phyloP scores from a whole-genome alignment of 1,140 invertebrate genomes.

The Sinonovacula constricta region DNA sequence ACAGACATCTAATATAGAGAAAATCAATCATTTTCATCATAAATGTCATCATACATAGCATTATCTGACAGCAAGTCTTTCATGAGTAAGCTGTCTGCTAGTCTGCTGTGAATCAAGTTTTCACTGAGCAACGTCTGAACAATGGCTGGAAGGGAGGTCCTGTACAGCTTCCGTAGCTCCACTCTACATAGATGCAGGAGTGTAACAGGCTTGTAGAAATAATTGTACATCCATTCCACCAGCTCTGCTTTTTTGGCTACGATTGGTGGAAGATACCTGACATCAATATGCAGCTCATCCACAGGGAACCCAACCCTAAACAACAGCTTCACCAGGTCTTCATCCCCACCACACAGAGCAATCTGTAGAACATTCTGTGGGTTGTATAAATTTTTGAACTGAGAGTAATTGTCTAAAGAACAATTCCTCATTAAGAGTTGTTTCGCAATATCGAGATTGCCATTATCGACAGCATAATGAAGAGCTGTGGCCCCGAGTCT shows the following conservation, averaged over 20 bases:
- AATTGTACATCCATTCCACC: slow-evolving; percentile 40
- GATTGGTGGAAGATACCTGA: background rate
- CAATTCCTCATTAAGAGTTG: slow-evolving; percentile 32
- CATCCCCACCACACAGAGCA: slow-evolving; percentile 12
- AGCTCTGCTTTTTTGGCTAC: slow-evolving; percentile 18
- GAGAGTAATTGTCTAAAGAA: slow-evolving; percentile 1
- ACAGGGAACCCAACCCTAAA: slow-evolving; percentile 21
- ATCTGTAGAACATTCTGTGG: slow-evolving; percentile 29
- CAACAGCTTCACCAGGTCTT: slow-evolving; percentile 29
- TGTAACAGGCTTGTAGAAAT: slow-evolving; percentile 19
- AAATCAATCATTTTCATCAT: no score
- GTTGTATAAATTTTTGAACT: slow-evolving; percentile 1
- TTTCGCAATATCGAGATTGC: slow-evolving; percentile 12
- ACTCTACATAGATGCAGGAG: slow-evolving; percentile 25
- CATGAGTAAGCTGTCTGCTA: slow-evolving; percentile 27
- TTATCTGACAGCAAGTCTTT: slow-evolving; percentile 18
- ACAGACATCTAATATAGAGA: no score
- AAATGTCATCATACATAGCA: no score
- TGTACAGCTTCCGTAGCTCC: background rate
- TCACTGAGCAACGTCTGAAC: slow-evolving; percentile 1
- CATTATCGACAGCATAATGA: slow-evolving; percentile 34
- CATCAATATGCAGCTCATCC: background rate
- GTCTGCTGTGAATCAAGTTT: slow-evolving; percentile 6
- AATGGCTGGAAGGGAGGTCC: background rate
- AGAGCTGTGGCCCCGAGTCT: slow-evolving; percentile 10